These are phyloP conservation scores for Mactra quadrangularis DNA, from an alignment of 1,140 invertebrate genomes.

Conservation along the genomic window DNA sequence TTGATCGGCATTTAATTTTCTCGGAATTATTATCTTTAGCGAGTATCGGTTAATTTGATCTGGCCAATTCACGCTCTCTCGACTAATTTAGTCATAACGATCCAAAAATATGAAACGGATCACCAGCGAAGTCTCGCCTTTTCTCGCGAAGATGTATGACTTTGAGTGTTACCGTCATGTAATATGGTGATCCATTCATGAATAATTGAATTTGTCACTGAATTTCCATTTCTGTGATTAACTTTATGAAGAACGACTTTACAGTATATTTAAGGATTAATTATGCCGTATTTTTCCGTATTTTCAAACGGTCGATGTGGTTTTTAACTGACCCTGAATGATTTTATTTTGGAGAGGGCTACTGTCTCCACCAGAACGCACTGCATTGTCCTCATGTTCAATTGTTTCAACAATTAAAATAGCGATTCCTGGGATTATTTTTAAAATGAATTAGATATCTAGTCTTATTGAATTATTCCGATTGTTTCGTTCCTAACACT, in stretches of 20 bases:
- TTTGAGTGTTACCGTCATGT: background rate
- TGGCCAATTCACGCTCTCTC: constrained; percentile 48
- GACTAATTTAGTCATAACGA: constrained; percentile 48
- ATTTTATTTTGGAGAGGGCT: no score
- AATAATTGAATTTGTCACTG: constrained; percentile 41
- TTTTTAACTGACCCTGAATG: no score
- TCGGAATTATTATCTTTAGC: constrained; percentile 60
- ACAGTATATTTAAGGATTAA: background rate
- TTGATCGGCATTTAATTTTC: constrained; percentile 41
- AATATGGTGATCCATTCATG: constrained; percentile 21
- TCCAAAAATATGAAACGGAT: constrained; percentile 36
- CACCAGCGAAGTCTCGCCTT: background rate
- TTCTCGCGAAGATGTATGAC: constrained; percentile 16
- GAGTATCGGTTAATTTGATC: constrained; percentile 57
- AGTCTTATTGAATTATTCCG: no score
- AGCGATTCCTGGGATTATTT: no score
- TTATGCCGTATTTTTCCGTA: background rate
- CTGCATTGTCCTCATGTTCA: no score
- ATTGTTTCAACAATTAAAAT: no score
- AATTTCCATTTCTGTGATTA: constrained; percentile 34
- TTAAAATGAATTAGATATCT: no score
- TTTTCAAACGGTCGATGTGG: no score
- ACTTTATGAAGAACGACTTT: background rate
- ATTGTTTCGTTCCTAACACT: no score
- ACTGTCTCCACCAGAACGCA: no score